phyloP scores from a whole-genome alignment of 2,888 invertebrate species.

The Petrophora chlorosata region DNA sequence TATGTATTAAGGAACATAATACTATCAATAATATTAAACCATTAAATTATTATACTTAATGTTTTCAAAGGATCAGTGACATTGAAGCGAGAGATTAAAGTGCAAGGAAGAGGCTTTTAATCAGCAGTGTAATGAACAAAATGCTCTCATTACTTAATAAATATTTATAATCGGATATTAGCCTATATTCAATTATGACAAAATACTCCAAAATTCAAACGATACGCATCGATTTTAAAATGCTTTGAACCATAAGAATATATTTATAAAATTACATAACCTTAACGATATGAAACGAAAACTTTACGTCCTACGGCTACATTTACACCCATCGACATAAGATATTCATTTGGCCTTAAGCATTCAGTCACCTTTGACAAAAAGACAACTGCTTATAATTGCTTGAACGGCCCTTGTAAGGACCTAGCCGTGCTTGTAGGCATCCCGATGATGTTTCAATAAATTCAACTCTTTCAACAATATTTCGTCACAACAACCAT shows the following conservation, averaged over 20 bases:
- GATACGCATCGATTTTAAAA: too few species aligned
- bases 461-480: slow-evolving; percentile 53
- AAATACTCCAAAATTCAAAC: too few species aligned
- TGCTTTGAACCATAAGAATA: slow-evolving; percentile 4
- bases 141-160: too few species aligned
- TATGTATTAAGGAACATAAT: too few species aligned
- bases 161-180: too few species aligned
- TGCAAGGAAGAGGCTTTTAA: too few species aligned
- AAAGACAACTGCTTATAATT: slow-evolving; percentile 59
- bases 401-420: slow-evolving; percentile 52
- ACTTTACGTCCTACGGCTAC: slow-evolving; percentile 17
- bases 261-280: slow-evolving; percentile 8
- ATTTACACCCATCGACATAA: slow-evolving; percentile 17
- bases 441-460: slow-evolving; percentile 65
- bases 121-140: too few species aligned
- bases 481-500: slow-evolving; percentile 48
- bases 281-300: slow-evolving; percentile 2
- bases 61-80: too few species aligned
- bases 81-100: too few species aligned
- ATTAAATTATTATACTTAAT: too few species aligned
- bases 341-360: slow-evolving; percentile 23
- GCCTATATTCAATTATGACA: too few species aligned
- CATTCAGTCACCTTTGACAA: slow-evolving; percentile 54
- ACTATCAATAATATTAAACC: too few species aligned
- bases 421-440: slow-evolving; percentile 52